A percentile compares a stretch with the other conserved stretches of the same genome.
Conservation (phyloP, 2,113 vertebrate genomes). For the Trogon surrucura region DNA sequence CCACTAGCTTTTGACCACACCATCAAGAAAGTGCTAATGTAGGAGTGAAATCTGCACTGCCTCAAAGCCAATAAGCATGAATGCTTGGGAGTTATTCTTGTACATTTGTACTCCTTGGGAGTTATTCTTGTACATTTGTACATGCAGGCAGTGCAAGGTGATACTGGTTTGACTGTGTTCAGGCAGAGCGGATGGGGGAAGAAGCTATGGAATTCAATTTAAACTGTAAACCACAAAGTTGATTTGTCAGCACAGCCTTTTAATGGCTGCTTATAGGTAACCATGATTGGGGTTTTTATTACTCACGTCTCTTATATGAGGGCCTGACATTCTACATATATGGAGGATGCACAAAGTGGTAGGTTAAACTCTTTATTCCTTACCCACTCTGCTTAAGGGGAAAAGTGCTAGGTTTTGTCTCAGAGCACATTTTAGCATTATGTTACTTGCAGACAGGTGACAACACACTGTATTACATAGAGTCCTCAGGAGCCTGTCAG, state of each 20-base stretch:
- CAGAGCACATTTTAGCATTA: neutral
- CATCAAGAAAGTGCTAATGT: neutral
- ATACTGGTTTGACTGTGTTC: neutral
- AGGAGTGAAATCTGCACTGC: neutral
- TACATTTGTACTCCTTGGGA: neutral
- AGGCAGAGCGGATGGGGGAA: neutral
- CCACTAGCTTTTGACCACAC: neutral
- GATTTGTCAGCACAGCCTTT: neutral
- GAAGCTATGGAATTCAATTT: neutral
- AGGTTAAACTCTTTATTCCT: neutral
- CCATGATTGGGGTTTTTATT: neutral
- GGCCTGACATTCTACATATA: neutral
- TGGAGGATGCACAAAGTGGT: neutral
- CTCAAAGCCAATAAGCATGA: neutral
- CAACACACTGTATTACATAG: neutral
- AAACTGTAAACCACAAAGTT: neutral
- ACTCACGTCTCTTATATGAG: neutral
- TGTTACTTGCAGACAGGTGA: neutral
- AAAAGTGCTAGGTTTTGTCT: neutral
- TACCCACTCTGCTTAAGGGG: neutral
- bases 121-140: neutral
- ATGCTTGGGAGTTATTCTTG: neutral
- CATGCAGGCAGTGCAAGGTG: neutral
- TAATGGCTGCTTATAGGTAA: neutral
- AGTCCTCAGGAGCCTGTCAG: neutral